Evolutionary conservation across 2,888 invertebrate species (phyloP).

Genomic region (Fragum whitleyi): DNA sequence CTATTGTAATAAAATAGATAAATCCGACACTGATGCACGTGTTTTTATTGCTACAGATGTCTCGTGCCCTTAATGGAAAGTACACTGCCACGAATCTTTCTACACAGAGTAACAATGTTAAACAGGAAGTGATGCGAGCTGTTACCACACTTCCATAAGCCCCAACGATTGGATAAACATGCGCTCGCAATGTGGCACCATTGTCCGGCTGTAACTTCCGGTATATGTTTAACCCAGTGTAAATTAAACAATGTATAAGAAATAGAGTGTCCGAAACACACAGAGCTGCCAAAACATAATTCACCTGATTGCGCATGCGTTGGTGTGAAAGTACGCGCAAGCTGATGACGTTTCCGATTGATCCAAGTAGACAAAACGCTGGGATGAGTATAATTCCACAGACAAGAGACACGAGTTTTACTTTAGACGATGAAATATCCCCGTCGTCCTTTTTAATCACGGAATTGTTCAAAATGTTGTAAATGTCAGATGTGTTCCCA

Average conservation of each 20-base stretch:
- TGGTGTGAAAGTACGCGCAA: slow-evolving; percentile 74
- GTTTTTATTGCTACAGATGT: slow-evolving; percentile 71
- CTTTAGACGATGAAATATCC: slow-evolving; percentile 47
- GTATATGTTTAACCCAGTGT: slow-evolving; percentile 71
- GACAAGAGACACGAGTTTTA: slow-evolving; percentile 64
- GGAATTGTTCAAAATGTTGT: slow-evolving; percentile 8
- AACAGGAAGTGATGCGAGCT: slow-evolving; percentile 76
- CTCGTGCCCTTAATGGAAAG: slow-evolving; percentile 77
- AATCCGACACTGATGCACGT: slow-evolving; percentile 70
- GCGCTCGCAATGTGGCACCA: slow-evolving; percentile 63
- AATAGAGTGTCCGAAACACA: slow-evolving; percentile 77
- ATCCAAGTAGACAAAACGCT: slow-evolving; percentile 72
- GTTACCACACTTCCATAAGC: slow-evolving; percentile 78
- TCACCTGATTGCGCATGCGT: slow-evolving; percentile 76
- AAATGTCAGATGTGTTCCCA: background rate
- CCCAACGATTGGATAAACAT: slow-evolving; percentile 75
- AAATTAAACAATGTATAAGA: slow-evolving; percentile 73
- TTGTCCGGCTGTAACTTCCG: slow-evolving; percentile 60
- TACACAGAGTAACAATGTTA: slow-evolving; percentile 75
- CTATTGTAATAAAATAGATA: slow-evolving; percentile 73
- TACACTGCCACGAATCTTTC: slow-evolving; percentile 80
- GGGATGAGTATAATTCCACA: slow-evolving; percentile 75
- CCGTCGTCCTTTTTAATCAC: slow-evolving; percentile 12
- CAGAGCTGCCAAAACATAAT: slow-evolving; percentile 75
- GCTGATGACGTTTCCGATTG: slow-evolving; percentile 76